Percentiles rank a stretch among this genome's conserved stretches.
Evolutionary conservation across 2,888 invertebrate genomes (phyloP).

Genomic region (Rhingia campestris): DNA sequence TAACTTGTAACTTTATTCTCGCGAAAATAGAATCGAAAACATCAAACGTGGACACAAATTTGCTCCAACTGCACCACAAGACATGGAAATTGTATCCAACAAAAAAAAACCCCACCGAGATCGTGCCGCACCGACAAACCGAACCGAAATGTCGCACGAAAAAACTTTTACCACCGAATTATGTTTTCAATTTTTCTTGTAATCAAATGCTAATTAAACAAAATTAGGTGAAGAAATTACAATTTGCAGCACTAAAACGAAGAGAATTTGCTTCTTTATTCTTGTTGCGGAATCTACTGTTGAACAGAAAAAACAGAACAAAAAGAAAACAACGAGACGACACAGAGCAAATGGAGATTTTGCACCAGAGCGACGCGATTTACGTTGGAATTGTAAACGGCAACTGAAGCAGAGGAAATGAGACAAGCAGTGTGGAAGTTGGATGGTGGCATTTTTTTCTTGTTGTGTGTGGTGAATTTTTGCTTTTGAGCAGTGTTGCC

Average conservation of each 20-base stretch:
- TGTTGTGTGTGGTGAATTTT: conserved; percentile 36
- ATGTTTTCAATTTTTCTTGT: conserved; percentile 19
- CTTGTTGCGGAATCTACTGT: conserved; percentile 12
- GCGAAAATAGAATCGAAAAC: conserved; percentile 4
- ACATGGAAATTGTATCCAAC: conserved; percentile 8
- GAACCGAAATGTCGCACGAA: conserved; percentile 28
- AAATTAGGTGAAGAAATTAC: conserved; percentile 39
- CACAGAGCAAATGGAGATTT: conserved; percentile 40
- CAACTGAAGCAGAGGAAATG: conserved; percentile 54
- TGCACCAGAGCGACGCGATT: conserved; percentile 31
- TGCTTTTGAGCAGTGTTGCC: conserved; percentile 14
- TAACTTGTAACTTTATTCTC: conserved; percentile 13
- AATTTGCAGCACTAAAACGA: conserved; percentile 2
- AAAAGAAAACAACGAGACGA: conserved; percentile 45
- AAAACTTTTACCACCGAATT: conserved; percentile 56
- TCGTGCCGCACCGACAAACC: conserved; percentile 6
- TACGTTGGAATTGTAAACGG: conserved; percentile 56
- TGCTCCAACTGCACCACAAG: conserved; percentile 15
- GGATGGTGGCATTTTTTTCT: conserved; percentile 32
- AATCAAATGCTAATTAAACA: conserved; percentile 40
- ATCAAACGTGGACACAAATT: conserved; percentile 39
- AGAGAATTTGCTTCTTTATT: not conserved
- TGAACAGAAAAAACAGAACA: conserved; percentile 27
- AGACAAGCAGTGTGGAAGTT: conserved; percentile 54
- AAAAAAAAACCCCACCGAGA: not conserved